Evolutionary conservation across 2,113 vertebrate genomes (phyloP).

Genomic region (human (Homo sapiens)): GRCh38 chr5:72828501-72829000

Average conservation of each 20-base stretch:
- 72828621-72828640: neutral
- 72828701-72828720: neutral
- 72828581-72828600: neutral
- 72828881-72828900: neutral
- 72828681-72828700: neutral
- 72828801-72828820: neutral
- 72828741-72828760: neutral
- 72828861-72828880: neutral
- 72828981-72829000: slow-evolving; percentile 31
- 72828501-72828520: no score
- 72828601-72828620: neutral
- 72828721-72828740: neutral
- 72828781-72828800: neutral
- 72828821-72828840: neutral
- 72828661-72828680: neutral
- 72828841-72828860: neutral
- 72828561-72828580: neutral
- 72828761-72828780: slow-evolving; percentile 22
- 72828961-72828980: slow-evolving; percentile 5
- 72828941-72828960: slow-evolving; percentile 7
- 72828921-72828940: slow-evolving; percentile 19
- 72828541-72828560: neutral
- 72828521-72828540: neutral
- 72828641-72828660: neutral
- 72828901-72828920: neutral